These are phyloP conservation scores for Seriola aureovittata DNA, from an alignment of 2,113 vertebrate genomes.

Conservation along the genomic window DNA sequence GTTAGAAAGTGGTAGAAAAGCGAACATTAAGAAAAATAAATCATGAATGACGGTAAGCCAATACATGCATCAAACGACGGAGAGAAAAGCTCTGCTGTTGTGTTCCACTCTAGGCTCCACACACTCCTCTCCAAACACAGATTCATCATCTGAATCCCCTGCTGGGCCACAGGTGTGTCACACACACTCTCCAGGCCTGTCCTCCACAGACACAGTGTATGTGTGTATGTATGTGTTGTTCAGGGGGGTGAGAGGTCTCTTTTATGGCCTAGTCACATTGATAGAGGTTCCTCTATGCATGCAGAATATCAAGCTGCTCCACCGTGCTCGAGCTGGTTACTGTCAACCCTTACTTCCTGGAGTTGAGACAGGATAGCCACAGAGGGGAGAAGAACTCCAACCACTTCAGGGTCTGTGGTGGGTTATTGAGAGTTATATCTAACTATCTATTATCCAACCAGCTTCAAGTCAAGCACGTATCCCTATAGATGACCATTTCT, in stretches of 20 bases:
- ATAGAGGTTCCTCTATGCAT: slow-evolving; percentile 8
- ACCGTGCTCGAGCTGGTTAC: neutral
- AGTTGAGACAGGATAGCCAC: neutral
- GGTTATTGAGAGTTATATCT: neutral
- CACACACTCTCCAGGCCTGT: neutral
- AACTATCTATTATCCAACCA: no score
- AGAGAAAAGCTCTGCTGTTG: neutral
- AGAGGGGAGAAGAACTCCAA: neutral
- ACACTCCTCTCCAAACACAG: neutral
- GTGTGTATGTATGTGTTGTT: neutral
- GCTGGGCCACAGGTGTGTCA: neutral
- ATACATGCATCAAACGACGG: neutral
- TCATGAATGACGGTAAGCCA: neutral
- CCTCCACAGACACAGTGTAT: neutral
- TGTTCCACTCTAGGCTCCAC: neutral
- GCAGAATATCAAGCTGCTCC: neutral
- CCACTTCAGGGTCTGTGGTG: slow-evolving; percentile 2
- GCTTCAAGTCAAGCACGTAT: no score
- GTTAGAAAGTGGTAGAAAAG: slow-evolving; percentile 1
- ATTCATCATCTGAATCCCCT: neutral
- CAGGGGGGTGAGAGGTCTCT: neutral
- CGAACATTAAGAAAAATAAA: neutral
- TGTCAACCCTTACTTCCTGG: neutral
- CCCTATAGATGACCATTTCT: no score
- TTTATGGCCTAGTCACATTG: neutral